A percentile compares a stretch with the other conserved stretches of the same genome.
Evolutionary conservation across 2,113 vertebrate genomes (phyloP).

Genomic region (Oreochromis tanganicae): DNA sequence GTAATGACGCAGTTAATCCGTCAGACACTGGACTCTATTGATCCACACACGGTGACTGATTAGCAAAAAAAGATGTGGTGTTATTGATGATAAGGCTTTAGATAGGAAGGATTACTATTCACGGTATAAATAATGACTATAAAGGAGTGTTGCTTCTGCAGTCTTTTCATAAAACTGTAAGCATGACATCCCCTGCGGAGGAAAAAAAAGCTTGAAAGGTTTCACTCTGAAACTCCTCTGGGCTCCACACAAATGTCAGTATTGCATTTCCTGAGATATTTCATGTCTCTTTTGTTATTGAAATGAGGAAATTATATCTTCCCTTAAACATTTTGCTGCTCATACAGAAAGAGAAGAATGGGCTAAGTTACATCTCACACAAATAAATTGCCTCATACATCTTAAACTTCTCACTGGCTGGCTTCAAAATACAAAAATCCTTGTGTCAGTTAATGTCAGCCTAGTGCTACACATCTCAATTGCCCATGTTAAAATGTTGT

Average conservation of each 20-base stretch:
- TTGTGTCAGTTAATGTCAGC: neutral
- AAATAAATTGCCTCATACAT: neutral
- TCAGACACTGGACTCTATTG: neutral
- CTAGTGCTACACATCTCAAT: neutral
- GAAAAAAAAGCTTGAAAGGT: neutral
- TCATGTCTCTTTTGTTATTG: neutral
- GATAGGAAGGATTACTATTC: neutral
- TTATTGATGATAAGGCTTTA: neutral
- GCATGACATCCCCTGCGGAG: neutral
- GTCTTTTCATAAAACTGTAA: neutral
- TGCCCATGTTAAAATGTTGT: neutral
- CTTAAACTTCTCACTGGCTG: neutral
- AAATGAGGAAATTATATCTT: constrained; percentile 7
- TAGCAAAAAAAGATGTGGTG: neutral
- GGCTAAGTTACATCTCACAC: neutral
- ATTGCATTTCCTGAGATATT: constrained; percentile 30
- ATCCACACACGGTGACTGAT: neutral
- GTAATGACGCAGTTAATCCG: neutral
- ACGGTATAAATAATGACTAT: neutral
- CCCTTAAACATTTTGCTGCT: neutral
- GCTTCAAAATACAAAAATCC: neutral
- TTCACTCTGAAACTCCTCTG: neutral
- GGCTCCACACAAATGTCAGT: constrained; percentile 9
- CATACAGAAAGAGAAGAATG: neutral
- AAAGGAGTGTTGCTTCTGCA: neutral